Evolutionary conservation across 2,888 invertebrate genomes (phyloP).

Genomic region (Antitype chi): DNA sequence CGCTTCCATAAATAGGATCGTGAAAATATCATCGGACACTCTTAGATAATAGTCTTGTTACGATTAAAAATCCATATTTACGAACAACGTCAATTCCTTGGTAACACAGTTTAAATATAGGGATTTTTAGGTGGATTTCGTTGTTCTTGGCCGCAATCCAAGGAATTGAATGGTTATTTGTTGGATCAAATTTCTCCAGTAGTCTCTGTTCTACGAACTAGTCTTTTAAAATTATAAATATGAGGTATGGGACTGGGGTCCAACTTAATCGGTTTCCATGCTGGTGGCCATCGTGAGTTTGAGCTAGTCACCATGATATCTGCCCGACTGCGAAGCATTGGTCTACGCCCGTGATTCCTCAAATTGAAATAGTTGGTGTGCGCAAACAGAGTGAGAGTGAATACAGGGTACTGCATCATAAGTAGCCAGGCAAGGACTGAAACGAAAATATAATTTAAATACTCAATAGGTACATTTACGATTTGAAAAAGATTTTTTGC

Average conservation of each 20-base stretch:
- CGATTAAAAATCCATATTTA: no score
- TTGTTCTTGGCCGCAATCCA: not conserved
- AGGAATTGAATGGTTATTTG: not conserved
- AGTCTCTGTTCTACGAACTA: no score
- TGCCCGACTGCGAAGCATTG: not conserved
- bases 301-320: not conserved
- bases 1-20: not conserved
- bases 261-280: not conserved
- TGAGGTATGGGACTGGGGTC: not conserved
- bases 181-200: not conserved
- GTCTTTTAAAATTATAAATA: not conserved
- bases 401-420: conserved; percentile 6
- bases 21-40: not conserved
- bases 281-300: conserved; percentile 4
- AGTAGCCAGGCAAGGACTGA: conserved; percentile 11
- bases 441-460: not conserved
- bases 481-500: not conserved
- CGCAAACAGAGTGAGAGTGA: not conserved
- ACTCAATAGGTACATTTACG: not conserved
- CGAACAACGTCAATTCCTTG: no score
- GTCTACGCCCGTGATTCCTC: not conserved
- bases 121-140: not conserved
- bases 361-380: not conserved
- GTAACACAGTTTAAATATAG: not conserved
- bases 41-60: not conserved